A percentile compares a stretch with the other conserved stretches of the same genome.
These are phyloP conservation scores for Merluccius polli DNA, from an alignment of 2,797 vertebrate species.

Conservation along the genomic window DNA sequence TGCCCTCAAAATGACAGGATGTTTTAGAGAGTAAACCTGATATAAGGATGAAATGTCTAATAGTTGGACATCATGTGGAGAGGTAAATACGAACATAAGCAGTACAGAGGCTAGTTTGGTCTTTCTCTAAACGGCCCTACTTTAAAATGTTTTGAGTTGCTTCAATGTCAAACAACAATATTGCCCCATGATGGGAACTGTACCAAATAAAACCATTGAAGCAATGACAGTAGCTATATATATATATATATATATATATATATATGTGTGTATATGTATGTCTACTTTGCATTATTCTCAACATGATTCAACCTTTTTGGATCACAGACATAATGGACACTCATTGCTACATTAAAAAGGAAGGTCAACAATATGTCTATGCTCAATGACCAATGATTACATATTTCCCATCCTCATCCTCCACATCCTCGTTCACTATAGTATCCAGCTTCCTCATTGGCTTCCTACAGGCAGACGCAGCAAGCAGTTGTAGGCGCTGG, in stretches of 20 bases:
- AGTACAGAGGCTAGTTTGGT: neutral
- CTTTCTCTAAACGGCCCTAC: neutral
- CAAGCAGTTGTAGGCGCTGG: conserved; percentile 75
- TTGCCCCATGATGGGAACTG: neutral
- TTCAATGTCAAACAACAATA: neutral
- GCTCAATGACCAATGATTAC: neutral
- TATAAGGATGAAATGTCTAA: no score
- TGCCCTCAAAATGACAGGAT: no score
- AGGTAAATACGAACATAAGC: no score
- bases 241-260: no score
- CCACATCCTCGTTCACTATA: neutral
- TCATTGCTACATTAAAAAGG: neutral
- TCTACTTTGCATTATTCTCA: neutral
- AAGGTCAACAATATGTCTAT: neutral
- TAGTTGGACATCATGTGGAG: no score
- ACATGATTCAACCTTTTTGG: neutral
- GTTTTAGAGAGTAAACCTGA: no score
- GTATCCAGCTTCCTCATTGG: neutral
- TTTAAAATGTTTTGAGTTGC: neutral
- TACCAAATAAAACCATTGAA: neutral
- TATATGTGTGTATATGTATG: no score
- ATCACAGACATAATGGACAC: neutral
- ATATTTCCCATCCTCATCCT: neutral
- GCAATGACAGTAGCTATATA: no score
- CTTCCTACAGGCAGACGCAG: conserved; percentile 74